Conservation (phyloP, 2,888 invertebrate species). For the Erebia palarica region DNA sequence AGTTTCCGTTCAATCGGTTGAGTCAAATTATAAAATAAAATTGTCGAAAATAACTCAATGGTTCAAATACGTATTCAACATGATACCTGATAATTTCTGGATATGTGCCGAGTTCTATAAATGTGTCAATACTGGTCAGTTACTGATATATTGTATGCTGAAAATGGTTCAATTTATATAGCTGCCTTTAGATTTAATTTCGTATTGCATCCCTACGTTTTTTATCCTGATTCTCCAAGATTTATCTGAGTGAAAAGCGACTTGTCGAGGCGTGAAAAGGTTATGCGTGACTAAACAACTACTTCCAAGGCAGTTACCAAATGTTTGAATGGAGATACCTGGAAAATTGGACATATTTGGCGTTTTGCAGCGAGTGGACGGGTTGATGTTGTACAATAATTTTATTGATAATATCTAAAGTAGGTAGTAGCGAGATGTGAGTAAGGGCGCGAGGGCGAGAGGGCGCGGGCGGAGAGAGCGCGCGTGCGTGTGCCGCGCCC, state of each 20-base stretch:
- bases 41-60: not conserved
- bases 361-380: slow-evolving; percentile 61
- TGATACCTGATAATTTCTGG: slow-evolving; percentile 52
- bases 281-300: slow-evolving; percentile 22
- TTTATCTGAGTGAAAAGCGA: slow-evolving; percentile 9
- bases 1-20: not conserved
- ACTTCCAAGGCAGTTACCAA: slow-evolving; percentile 14
- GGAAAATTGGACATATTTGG: slow-evolving; percentile 43
- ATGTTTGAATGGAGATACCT: slow-evolving; percentile 34
- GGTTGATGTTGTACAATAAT: slow-evolving; percentile 75
- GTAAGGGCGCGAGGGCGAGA: slow-evolving; percentile 54
- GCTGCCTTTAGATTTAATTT: slow-evolving; percentile 4
- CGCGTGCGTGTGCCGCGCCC: slow-evolving; percentile 6
- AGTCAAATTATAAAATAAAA: not conserved
- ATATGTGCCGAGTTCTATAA: slow-evolving; percentile 48
- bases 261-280: slow-evolving; percentile 22
- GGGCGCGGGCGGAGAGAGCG: slow-evolving; percentile 34
- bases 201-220: slow-evolving; percentile 15
- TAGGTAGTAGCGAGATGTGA: slow-evolving; percentile 75
- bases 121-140: slow-evolving; percentile 38
- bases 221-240: slow-evolving; percentile 2
- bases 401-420: slow-evolving; percentile 81
- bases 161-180: slow-evolving; percentile 16
- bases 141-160: slow-evolving; percentile 16
- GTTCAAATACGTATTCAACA: slow-evolving; percentile 36